Base-by-base conservation (phyloP, 2,113 vertebrate species). In the Hystrix brachyura region DNA sequence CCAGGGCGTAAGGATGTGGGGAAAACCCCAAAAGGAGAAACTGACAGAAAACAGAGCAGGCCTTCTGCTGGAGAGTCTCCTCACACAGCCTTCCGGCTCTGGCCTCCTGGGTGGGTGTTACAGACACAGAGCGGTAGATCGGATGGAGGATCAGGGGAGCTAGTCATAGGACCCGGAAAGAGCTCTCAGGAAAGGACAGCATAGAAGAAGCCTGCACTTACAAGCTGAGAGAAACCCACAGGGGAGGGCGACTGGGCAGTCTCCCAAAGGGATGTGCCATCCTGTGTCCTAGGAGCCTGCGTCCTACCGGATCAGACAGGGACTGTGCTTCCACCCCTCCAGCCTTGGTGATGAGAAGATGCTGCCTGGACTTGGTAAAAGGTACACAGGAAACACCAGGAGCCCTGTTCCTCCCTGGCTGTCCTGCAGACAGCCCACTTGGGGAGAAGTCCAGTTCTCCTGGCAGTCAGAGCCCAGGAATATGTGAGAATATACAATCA, bases 311-410 rank as follows among this genome's bases (percentile, higher is more conserved):
- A 3, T 88, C 76, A n/a, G 34, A 27, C 48, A 21, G 23, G 10
- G 82, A 38, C 38, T 38, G 38, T 38, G 38, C 38, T 38, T 38
- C 38, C 38, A 38, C 43, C 43, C 0, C 34, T 65, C 38, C 34
- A 25, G 59, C 21, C 90, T 64, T 38, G 34, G 76, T 43, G 72
- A 84, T 38, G 7, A 59, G 62, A 85, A 65, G 82, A 5, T 55
- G 90, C 93, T 98, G 91, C 97, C 98, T 98, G 94, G 97, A 98
- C 98, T 98, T 98, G 98, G 98, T 98, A 98, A 98, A 98, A 98
- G 97, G 98, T 98, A 97, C 92, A 87, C 67, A 84, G 57, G 87
- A 83, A 91, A 87, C 0, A 1, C 86, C 5, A 65, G 0, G 38
- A 97, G 89, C 96, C 94, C 71, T 25, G 1, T 74, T 57, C 55